Conservation (phyloP, 2,888 invertebrate genomes). For the Lasiommata megera region DNA sequence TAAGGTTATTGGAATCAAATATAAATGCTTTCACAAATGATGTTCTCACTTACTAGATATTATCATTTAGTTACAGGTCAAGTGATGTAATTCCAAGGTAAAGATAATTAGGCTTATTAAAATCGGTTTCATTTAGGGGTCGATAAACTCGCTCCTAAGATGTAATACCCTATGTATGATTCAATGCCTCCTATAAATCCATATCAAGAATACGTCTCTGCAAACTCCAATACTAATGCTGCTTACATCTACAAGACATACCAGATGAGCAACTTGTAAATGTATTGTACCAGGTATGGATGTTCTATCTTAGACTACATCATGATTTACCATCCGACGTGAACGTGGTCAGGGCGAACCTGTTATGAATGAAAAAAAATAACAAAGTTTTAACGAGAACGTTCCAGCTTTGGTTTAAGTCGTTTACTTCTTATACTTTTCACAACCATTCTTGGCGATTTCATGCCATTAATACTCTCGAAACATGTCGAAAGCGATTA, state of each 20-base stretch:
- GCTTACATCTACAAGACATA: background rate
- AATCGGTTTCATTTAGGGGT: too few species aligned
- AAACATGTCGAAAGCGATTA: slow-evolving; percentile 32
- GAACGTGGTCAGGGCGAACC: background rate
- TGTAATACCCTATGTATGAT: background rate
- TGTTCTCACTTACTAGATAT: too few species aligned
- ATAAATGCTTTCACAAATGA: too few species aligned
- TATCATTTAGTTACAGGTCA: too few species aligned
- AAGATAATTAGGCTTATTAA: too few species aligned
- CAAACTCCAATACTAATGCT: background rate
- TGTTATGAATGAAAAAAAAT: slow-evolving; percentile 8
- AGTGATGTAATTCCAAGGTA: too few species aligned
- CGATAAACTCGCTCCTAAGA: too few species aligned
- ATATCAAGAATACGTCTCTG: background rate
- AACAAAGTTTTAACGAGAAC: background rate
- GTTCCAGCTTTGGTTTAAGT: background rate
- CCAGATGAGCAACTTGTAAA: too few species aligned
- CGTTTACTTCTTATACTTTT: slow-evolving; percentile 1
- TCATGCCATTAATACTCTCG: slow-evolving; percentile 17
- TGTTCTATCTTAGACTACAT: background rate
- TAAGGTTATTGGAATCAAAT: too few species aligned
- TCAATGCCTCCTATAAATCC: background rate
- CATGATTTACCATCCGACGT: slow-evolving; percentile 1
- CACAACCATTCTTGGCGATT: slow-evolving; percentile 12
- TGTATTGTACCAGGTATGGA: background rate